Conservation (phyloP, 2,797 vertebrate species). For the Ptychadena robeensis region DNA sequence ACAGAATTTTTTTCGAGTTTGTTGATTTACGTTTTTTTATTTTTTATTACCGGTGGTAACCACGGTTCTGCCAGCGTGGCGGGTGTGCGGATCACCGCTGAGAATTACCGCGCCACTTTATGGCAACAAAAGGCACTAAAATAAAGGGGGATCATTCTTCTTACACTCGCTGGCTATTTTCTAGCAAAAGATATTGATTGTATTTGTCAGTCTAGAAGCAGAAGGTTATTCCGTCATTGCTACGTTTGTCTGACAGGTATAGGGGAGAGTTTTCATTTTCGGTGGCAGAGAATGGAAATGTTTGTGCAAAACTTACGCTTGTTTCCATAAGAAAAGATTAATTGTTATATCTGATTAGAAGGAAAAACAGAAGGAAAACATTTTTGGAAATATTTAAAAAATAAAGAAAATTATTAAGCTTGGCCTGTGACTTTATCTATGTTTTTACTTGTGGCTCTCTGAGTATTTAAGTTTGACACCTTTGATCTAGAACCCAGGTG, state of each 20-base stretch:
- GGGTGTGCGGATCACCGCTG: slow-evolving; percentile 61
- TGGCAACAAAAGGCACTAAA: slow-evolving; percentile 64
- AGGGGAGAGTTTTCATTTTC: neutral
- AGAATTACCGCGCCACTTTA: slow-evolving; percentile 65
- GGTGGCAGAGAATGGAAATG: no score
- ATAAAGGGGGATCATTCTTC: slow-evolving; percentile 30
- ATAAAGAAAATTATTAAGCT: no score
- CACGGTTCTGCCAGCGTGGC: slow-evolving; percentile 62
- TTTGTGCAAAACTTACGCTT: no score
- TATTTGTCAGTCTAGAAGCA: slow-evolving; percentile 9
- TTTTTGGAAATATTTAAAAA: no score
- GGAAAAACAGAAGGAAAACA: no score
- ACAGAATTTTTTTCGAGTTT: slow-evolving; percentile 63
- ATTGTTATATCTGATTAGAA: no score
- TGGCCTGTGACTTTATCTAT: no score
- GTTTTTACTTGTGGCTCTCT: no score
- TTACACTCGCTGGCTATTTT: slow-evolving; percentile 32
- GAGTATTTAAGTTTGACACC: no score
- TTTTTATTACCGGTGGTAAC: slow-evolving; percentile 67
- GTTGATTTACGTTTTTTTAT: slow-evolving; percentile 63
- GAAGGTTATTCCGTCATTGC: neutral
- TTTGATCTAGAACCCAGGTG: no score
- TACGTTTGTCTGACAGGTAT: neutral
- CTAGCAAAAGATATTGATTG: slow-evolving; percentile 33
- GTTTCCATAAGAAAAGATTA: no score